These are phyloP conservation scores for Sarcophaga peregrina DNA, from an alignment of 1,140 invertebrate genomes.

Conservation along the genomic window DNA sequence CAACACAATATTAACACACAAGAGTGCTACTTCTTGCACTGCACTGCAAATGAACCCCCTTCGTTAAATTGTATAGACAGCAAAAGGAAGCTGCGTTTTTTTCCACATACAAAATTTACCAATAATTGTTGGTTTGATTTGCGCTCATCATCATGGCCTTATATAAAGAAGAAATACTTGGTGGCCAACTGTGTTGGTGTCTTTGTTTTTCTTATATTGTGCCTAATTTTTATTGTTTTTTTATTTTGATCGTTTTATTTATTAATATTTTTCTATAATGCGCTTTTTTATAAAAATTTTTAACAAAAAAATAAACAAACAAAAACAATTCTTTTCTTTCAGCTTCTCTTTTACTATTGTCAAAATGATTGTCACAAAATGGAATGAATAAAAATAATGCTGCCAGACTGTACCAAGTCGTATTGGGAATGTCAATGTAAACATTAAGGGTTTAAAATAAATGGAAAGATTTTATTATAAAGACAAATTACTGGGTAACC, in stretches of 20 bases:
- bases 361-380: background rate
- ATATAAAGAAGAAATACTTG: constrained; percentile 12
- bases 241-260: constrained; percentile 34
- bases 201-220: background rate
- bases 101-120: constrained; percentile 34
- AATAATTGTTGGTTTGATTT: constrained; percentile 33
- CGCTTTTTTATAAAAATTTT: background rate
- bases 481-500: too few relatives aligned
- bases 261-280: constrained; percentile 28
- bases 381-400: background rate
- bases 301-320: constrained; percentile 40
- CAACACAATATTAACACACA: background rate
- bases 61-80: constrained; percentile 22
- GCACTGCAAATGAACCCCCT: constrained; percentile 24
- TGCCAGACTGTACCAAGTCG: background rate
- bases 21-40: constrained; percentile 28
- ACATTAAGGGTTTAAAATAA: too few relatives aligned
- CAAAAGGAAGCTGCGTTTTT: constrained; percentile 35
- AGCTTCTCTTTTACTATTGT: background rate
- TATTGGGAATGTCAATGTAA: too few relatives aligned
- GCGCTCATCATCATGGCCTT: background rate
- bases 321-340: constrained; percentile 44
- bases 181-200: constrained; percentile 11
- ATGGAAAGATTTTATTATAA: too few relatives aligned
- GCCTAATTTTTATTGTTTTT: constrained; percentile 16